Evolutionary conservation across 2,888 invertebrate genomes (phyloP), one percentile per base, ranked within the genome.

Genomic region (Helleia helle): DNA sequence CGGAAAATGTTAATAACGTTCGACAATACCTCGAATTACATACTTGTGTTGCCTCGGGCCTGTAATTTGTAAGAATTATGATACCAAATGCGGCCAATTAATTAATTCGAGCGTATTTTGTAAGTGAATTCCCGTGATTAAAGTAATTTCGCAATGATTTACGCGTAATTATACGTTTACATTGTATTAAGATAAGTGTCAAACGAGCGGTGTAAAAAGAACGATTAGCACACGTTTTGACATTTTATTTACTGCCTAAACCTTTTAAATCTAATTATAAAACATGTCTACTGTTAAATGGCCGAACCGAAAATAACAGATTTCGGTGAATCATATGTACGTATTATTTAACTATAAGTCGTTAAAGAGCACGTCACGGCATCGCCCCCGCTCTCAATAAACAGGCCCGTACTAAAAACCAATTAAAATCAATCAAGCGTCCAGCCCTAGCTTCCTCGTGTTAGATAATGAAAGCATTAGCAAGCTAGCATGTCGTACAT

Each of bases 1-100:
- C 62, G 66, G 71, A 74, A 74, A 77, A 80, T 80, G 71, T 66
- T 77, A 80, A 79, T 76, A n/a, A 66, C 66, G 59, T 65, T 63
- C 63, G 58, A 58, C 61, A 60, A 48, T 54, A 68, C 64, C 60
- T 62, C 65, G 65, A 71, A 72, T 73, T 71, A 69, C 59, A 62
- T 58, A 54, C 55, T 56, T 51, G 52, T 55, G 47, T 51, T 48
- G 45, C 54, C 52, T 48, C 54, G 43, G 57, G 56, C 55, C 57
- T 58, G 48, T 67, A 66, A 68, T 71, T 72, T 66, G 54, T 56
- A 56, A 50, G 55, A 67, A 62, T 69, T 65, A 67, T 62, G 52
- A 52, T 57, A 59, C 54, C 50, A 50, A 62, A 58, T 56, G 53
- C 53, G 47, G 54, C 51, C 51, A 59, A 69, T 65, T 67, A 68